Conservation (phyloP, 2,888 invertebrate genomes). For the Andrena haemorrhoa region DNA sequence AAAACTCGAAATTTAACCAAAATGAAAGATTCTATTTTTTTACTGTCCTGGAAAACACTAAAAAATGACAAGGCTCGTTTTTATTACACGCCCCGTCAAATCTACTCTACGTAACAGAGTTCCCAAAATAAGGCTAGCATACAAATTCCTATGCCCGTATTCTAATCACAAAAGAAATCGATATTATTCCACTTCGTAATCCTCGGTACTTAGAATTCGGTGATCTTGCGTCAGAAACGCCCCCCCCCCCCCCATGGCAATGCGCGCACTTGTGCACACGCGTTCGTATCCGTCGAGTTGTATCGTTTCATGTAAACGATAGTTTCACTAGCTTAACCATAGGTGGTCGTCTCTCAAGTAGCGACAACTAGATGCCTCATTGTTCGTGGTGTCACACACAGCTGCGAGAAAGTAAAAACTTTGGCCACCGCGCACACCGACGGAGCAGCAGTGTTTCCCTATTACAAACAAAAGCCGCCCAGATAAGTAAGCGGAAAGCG, state of each 20-base stretch:
- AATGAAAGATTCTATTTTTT: too few relatives aligned
- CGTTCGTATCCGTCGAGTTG: not conserved
- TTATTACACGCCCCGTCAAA: too few relatives aligned
- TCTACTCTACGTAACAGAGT: too few relatives aligned
- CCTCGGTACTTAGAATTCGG: not conserved
- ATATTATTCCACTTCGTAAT: too few relatives aligned
- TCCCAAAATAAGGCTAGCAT: too few relatives aligned
- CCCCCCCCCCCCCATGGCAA: not conserved
- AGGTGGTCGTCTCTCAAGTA: not conserved
- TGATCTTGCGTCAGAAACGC: slow-evolving; percentile 1
- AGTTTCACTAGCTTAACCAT: not conserved
- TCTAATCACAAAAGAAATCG: too few relatives aligned
- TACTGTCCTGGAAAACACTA: too few relatives aligned
- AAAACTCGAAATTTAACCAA: too few relatives aligned
- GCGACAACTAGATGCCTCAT: slow-evolving; percentile 18
- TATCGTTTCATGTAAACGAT: not conserved
- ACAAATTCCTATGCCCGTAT: too few relatives aligned
- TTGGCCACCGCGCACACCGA: not conserved
- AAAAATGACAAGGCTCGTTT: too few relatives aligned
- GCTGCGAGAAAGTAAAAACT: not conserved
- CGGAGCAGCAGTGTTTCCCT: slow-evolving; percentile 7
- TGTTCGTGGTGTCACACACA: slow-evolving; percentile 15
- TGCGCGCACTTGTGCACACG: not conserved
- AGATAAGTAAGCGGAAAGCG: slow-evolving; percentile 63
- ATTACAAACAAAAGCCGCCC: slow-evolving; percentile 42